Percentiles rank a stretch among this genome's conserved stretches.
Evolutionary conservation across 2,888 invertebrate species (phyloP).

Genomic region (Uropetala carovei): DNA sequence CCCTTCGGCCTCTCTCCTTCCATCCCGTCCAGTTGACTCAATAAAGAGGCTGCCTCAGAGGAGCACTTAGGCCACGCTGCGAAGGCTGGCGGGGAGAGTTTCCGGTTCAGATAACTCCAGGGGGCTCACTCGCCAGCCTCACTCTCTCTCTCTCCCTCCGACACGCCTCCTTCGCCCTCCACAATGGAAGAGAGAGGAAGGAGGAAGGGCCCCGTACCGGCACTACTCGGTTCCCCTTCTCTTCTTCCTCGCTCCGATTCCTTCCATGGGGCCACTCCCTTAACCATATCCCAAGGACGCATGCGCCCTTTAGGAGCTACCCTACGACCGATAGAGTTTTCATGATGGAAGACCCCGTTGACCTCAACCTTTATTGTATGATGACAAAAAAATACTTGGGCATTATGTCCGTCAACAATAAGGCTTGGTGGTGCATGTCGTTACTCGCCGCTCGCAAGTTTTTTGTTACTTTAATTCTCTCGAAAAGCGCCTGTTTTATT

Average conservation of each 20-base stretch:
- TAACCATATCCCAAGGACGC: neutral
- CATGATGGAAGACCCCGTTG: conserved; percentile 2
- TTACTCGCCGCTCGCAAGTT: neutral
- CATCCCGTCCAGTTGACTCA: conserved; percentile 53
- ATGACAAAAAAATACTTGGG: neutral
- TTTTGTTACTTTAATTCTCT: neutral
- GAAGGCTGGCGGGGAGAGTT: conserved; percentile 60
- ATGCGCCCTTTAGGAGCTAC: neutral
- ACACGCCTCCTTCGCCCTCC: neutral
- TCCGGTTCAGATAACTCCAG: conserved; percentile 50
- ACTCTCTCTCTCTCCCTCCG: neutral
- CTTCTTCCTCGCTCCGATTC: neutral
- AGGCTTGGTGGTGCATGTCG: neutral
- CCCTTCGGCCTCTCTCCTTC: neutral
- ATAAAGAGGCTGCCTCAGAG: conserved; percentile 61
- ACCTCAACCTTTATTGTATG: conserved; percentile 24
- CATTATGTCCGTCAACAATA: neutral
- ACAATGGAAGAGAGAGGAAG: neutral
- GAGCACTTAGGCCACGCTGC: conserved; percentile 60
- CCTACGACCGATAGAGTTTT: conserved; percentile 10
- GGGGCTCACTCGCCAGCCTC: conserved; percentile 22
- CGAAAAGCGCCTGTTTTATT: neutral
- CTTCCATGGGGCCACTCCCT: conserved; percentile 35
- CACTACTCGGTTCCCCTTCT: neutral
- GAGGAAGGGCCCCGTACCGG: neutral